These are phyloP conservation scores for Chloebia gouldiae DNA, from an alignment of 2,113 vertebrate genomes.

Conservation along the genomic window DNA sequence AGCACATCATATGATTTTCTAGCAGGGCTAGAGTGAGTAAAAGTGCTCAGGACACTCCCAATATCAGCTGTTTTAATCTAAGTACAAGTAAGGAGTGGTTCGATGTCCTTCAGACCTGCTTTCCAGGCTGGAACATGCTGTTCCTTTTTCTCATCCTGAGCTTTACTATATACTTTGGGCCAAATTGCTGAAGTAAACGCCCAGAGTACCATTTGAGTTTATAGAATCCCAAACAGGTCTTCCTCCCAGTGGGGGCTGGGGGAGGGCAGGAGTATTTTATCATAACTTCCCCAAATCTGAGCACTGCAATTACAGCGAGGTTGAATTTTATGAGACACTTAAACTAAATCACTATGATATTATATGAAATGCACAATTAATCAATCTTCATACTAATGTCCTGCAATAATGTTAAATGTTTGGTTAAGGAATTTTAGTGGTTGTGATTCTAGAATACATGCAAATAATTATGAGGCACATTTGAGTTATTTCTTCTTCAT, in stretches of 20 bases:
- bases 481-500: neutral
- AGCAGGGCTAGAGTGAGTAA: neutral
- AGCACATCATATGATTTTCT: slow-evolving; percentile 18
- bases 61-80: slow-evolving; percentile 49
- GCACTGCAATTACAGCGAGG: neutral
- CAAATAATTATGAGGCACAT: neutral
- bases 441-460: neutral
- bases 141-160: slow-evolving; percentile 44
- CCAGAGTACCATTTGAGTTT: neutral
- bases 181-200: slow-evolving; percentile 41
- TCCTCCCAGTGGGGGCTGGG: neutral
- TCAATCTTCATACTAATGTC: neutral
- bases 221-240: neutral
- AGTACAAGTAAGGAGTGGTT: slow-evolving; percentile 41
- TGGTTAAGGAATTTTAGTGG: neutral
- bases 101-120: neutral
- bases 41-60: slow-evolving; percentile 44
- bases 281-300: neutral
- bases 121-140: slow-evolving; percentile 43
- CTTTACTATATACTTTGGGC: neutral
- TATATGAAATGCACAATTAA: neutral
- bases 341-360: neutral
- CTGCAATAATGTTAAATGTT: neutral
- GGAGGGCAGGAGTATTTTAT: neutral
- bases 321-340: neutral